phyloP scores from a whole-genome alignment of 2,113 vertebrate species.

The Herpetotheres cachinnans region DNA sequence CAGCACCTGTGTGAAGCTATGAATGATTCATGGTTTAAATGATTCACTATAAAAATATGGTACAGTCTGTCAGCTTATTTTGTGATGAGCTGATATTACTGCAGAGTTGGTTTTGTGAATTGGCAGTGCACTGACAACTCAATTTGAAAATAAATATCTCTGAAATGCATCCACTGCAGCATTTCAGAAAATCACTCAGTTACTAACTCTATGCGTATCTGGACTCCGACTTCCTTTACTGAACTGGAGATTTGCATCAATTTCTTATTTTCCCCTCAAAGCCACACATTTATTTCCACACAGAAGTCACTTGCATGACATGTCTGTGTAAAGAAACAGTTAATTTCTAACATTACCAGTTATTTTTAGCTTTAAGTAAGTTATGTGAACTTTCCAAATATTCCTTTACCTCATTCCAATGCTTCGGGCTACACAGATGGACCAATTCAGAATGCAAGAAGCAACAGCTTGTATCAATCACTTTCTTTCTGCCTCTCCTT shows the following conservation, averaged over 20 bases:
- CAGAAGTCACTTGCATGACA: neutral
- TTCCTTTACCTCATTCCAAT: conserved; percentile 42
- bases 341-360: conserved; percentile 2
- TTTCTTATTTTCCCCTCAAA: conserved; percentile 12
- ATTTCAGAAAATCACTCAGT: conserved; percentile 21
- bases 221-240: neutral
- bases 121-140: conserved; percentile 45
- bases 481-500: conserved; percentile 17
- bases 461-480: conserved; percentile 38
- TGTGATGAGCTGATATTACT: conserved; percentile 44
- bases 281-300: neutral
- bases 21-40: conserved; percentile 60
- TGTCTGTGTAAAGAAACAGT: conserved; percentile 28
- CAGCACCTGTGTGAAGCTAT: conserved; percentile 51
- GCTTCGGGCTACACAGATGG: conserved; percentile 45
- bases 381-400: conserved; percentile 44
- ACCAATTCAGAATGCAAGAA: conserved; percentile 53
- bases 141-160: conserved; percentile 56
- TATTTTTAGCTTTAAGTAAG: conserved; percentile 57
- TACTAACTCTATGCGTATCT: neutral
- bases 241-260: neutral
- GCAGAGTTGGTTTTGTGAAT: conserved; percentile 47
- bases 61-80: conserved; percentile 39
- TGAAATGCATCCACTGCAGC: neutral
- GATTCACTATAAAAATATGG: conserved; percentile 49